These are phyloP conservation scores for Laothoe populi DNA, from an alignment of 2,888 invertebrate species.

Conservation along the genomic window DNA sequence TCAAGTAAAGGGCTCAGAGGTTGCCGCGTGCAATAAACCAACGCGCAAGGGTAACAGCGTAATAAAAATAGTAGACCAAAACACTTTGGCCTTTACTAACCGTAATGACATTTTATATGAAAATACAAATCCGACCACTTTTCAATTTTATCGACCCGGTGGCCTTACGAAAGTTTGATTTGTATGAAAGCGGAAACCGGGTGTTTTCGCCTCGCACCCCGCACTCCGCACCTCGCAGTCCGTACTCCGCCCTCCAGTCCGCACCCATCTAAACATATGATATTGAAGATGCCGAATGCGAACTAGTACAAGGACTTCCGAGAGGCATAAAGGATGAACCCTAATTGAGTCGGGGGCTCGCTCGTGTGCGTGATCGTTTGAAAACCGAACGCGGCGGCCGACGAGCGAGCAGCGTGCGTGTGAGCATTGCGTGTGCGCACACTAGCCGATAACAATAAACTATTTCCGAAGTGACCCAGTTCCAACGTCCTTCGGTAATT, in stretches of 20 bases:
- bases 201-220: constrained; percentile 51
- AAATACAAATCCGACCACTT: constrained; percentile 70
- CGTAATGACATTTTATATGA: constrained; percentile 64
- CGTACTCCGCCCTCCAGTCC: constrained; percentile 37
- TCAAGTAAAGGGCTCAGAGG: constrained; percentile 50
- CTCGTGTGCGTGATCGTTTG: constrained; percentile 74
- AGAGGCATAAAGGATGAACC: constrained; percentile 71
- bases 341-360: constrained; percentile 64
- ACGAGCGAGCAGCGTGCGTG: constrained; percentile 70
- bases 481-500: constrained; percentile 83
- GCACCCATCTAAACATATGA: constrained; percentile 51
- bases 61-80: constrained; percentile 77
- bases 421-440: constrained; percentile 78
- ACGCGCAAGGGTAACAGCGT: constrained; percentile 76
- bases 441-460: constrained; percentile 84
- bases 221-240: neutral
- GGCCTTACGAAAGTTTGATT: constrained; percentile 75
- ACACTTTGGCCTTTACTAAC: constrained; percentile 68
- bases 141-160: constrained; percentile 75
- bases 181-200: constrained; percentile 75
- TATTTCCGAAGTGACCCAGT: constrained; percentile 85
- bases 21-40: constrained; percentile 52
- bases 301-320: constrained; percentile 68
- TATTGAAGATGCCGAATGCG: constrained; percentile 67
- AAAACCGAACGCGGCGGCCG: constrained; percentile 63